A percentile compares a stretch with the other conserved stretches of the same genome.
phyloP scores from a whole-genome alignment of 2,113 vertebrate species.

The Cyphomyrus discorhynchus region DNA sequence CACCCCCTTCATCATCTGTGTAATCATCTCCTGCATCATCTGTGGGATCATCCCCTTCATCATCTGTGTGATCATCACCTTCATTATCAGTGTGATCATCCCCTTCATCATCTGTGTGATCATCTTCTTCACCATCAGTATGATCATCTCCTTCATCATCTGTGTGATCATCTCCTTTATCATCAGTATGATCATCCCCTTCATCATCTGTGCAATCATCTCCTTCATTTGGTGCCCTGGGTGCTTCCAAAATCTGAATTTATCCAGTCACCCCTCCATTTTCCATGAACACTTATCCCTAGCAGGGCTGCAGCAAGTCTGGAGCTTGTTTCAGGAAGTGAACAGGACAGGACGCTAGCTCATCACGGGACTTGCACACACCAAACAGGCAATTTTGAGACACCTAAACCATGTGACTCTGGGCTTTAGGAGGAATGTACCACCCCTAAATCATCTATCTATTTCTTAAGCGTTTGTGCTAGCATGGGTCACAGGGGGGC shows the following conservation, averaged over 20 bases:
- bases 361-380: background rate
- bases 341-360: background rate
- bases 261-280: background rate
- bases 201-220: background rate
- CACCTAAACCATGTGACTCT: background rate
- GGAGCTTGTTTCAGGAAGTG: background rate
- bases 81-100: background rate
- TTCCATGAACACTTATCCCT: background rate
- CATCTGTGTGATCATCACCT: too few relatives aligned
- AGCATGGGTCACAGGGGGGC: background rate
- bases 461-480: background rate
- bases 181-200: too few relatives aligned
- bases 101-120: background rate
- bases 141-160: background rate
- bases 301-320: background rate
- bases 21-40: too few relatives aligned
- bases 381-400: background rate
- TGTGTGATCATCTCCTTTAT: too few relatives aligned
- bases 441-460: background rate
- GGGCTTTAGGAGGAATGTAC: background rate
- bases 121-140: too few relatives aligned
- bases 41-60: too few relatives aligned
- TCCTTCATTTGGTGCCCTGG: background rate
- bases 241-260: background rate
- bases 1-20: too few relatives aligned